Evolutionary conservation across 2,888 invertebrate species (phyloP).

Genomic region (Eilema sororculum): DNA sequence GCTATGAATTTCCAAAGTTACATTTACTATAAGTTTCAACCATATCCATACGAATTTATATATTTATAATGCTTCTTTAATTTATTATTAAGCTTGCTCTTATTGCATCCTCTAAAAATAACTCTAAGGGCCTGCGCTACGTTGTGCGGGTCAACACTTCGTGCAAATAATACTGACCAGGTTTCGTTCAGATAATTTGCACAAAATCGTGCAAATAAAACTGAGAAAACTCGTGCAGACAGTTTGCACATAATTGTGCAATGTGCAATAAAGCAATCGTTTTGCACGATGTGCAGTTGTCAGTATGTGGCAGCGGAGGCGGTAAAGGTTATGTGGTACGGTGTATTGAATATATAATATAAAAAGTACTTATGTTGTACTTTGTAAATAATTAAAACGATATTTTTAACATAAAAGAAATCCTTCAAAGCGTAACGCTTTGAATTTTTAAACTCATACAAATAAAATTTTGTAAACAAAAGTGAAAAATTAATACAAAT

Average conservation of each 20-base stretch:
- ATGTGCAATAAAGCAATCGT: too few relatives aligned
- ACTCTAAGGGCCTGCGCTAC: neutral
- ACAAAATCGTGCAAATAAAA: too few relatives aligned
- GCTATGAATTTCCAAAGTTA: constrained; percentile 83
- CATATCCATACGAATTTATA: neutral
- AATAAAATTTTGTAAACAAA: neutral
- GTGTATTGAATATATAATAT: neutral
- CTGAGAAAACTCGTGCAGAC: too few relatives aligned
- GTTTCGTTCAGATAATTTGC: too few relatives aligned
- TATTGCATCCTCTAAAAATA: neutral
- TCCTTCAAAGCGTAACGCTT: neutral
- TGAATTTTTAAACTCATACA: neutral
- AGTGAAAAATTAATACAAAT: too few relatives aligned
- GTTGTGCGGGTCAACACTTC: too few relatives aligned
- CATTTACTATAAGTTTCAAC: constrained; percentile 22
- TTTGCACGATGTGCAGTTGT: too few relatives aligned
- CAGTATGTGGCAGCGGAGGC: too few relatives aligned
- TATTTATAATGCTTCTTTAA: constrained; percentile 7
- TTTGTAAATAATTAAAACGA: neutral
- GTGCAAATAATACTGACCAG: too few relatives aligned
- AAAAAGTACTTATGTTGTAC: neutral
- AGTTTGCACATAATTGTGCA: too few relatives aligned
- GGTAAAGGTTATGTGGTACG: neutral
- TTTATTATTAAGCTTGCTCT: constrained; percentile 12
- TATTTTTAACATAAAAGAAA: neutral